Conservation (phyloP, 2,888 invertebrate species). For the Rotaria magnacalcarata region DNA sequence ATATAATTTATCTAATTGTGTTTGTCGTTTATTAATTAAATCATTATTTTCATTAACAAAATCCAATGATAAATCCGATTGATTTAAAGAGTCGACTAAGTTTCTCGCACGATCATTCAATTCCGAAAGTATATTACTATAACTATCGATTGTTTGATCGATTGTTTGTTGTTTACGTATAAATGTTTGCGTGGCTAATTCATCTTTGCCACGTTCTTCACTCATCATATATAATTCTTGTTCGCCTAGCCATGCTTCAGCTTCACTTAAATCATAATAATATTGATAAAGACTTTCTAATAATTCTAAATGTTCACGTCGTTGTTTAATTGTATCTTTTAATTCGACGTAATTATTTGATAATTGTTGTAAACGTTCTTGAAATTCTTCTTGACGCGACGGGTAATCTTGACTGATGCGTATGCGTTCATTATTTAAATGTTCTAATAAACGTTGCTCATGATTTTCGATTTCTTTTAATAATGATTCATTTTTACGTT, state of each 20-base stretch:
- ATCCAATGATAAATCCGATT: neutral
- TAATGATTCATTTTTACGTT: conserved; percentile 88
- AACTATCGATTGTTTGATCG: conserved; percentile 20
- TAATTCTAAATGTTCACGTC: conserved; percentile 77
- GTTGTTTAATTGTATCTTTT: conserved; percentile 84
- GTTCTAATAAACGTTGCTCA: conserved; percentile 72
- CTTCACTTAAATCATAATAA: conserved; percentile 96
- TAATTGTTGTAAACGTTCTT: conserved; percentile 78
- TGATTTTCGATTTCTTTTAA: conserved; percentile 96
- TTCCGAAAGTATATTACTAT: neutral
- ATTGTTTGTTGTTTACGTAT: conserved; percentile 32
- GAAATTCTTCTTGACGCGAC: conserved; percentile 84
- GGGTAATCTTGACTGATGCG: conserved; percentile 52
- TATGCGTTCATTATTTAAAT: conserved; percentile 12
- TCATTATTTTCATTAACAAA: neutral
- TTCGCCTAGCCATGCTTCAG: conserved; percentile 99
- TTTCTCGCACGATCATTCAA: neutral
- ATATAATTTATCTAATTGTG: conserved; percentile 89
- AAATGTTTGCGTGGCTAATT: conserved; percentile 28
- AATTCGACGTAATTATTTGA: conserved; percentile 87
- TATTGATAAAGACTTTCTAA: conserved; percentile 91
- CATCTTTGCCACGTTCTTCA: conserved; percentile 64
- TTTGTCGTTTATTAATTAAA: conserved; percentile 43
- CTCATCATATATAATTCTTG: conserved; percentile 99
- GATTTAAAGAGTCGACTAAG: neutral